Percentiles rank a stretch among this genome's conserved stretches.
These are phyloP conservation scores for Arizona elegans DNA, from an alignment of 2,113 vertebrate genomes.

Conservation along the genomic window DNA sequence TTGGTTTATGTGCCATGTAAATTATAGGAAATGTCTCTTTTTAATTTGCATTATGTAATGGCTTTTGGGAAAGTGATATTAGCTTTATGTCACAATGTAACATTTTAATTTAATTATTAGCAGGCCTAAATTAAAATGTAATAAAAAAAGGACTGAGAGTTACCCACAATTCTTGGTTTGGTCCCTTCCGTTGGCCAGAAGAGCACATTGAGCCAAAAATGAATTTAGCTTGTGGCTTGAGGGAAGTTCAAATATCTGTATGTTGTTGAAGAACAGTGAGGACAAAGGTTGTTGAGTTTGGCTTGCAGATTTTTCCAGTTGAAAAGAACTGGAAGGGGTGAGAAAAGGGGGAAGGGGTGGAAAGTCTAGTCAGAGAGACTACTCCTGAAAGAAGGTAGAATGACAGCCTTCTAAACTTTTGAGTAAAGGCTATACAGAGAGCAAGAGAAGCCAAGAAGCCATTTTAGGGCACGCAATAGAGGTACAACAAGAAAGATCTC, in stretches of 20 bases:
- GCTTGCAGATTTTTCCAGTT: constrained; percentile 9
- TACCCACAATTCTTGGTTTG: not conserved
- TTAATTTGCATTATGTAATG: constrained; percentile 21
- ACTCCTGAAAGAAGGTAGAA: not conserved
- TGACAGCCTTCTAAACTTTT: not conserved
- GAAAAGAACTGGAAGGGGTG: not conserved
- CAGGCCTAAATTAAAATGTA: not conserved
- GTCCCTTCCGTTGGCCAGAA: not conserved
- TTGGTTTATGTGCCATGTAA: constrained; percentile 61
- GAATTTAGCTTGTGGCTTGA: constrained; percentile 8
- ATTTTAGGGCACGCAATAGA: not conserved
- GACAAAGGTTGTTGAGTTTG: constrained; percentile 15
- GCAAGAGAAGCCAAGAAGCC: not conserved
- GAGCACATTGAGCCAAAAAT: not conserved
- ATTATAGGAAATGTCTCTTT: constrained; percentile 53
- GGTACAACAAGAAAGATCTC: not conserved
- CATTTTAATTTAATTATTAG: constrained; percentile 18
- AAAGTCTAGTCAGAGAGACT: not conserved
- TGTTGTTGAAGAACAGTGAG: not conserved
- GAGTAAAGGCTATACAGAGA: not conserved
- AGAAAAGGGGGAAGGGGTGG: not conserved
- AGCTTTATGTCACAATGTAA: constrained; percentile 17
- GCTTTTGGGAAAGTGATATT: constrained; percentile 24
- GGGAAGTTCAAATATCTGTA: not conserved
- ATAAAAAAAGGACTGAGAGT: constrained; percentile 7